These are phyloP conservation scores for Drosophila flavopinicola DNA, from an alignment of 2,888 invertebrate genomes.

Conservation along the genomic window DNA sequence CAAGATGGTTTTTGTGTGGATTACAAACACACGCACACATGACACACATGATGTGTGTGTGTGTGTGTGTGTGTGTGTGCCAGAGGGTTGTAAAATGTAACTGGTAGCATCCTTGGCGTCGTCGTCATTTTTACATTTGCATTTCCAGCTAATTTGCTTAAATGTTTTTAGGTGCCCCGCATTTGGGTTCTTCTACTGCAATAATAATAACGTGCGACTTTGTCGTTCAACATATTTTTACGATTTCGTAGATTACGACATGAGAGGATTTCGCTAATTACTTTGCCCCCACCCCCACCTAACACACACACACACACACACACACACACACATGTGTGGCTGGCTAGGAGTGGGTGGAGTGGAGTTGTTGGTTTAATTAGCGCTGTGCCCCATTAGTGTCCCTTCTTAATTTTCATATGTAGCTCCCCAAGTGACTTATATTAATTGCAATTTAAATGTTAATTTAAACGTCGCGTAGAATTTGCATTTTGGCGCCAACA, in stretches of 20 bases:
- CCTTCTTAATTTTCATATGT: conserved; percentile 63
- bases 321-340: conserved; percentile 11
- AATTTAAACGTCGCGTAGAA: conserved; percentile 29
- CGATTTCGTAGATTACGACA: conserved; percentile 72
- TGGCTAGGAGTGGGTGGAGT: not conserved
- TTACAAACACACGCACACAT: conserved; percentile 46
- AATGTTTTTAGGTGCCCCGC: conserved; percentile 71
- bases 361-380: conserved; percentile 63
- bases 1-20: conserved; percentile 77
- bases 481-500: conserved; percentile 49
- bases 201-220: conserved; percentile 76
- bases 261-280: conserved; percentile 74
- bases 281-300: conserved; percentile 37
- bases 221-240: conserved; percentile 76
- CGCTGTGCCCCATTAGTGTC: conserved; percentile 61
- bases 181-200: conserved; percentile 37
- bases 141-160: conserved; percentile 79
- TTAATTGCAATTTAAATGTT: conserved; percentile 73
- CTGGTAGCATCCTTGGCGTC: conserved; percentile 68
- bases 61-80: conserved; percentile 20
- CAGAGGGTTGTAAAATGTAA: conserved; percentile 68
- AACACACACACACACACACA: not conserved
- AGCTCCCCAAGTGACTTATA: conserved; percentile 36
- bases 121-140: conserved; percentile 80
- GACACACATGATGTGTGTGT: conserved; percentile 6